Base-by-base conservation (phyloP, 1,140 invertebrate genomes). In the Drosophila bifasciata region DNA sequence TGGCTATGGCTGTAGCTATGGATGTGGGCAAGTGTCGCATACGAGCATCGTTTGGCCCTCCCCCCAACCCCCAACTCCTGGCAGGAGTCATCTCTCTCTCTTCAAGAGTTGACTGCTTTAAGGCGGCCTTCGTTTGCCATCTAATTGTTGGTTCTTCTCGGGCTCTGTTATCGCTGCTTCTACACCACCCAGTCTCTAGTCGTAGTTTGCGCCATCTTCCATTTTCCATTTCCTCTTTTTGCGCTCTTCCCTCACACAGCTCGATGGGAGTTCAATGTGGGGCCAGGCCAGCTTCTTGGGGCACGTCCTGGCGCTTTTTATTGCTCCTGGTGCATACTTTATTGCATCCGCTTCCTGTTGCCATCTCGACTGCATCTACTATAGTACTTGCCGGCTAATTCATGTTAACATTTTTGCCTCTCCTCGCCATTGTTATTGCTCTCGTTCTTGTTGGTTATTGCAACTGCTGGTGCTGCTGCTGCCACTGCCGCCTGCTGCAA, bases 261-360 rank as follows among this genome's bases (percentile, higher is more conserved):
- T 11, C 16, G 17, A 11, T 46, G 15, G 19, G 11, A 17, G 13
- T 21, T 7, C 52, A 25, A 39, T 23, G 39, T 40, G 19, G 40
- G 40, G 21, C 23, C 16, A 17, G 13, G 5, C 1, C 21, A 32
- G 21, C 25, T 48, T 23, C 32, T 59, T 36, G 45, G 21, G 60
- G 49, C 71, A 68, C 72, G 62, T 74, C 62, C 72, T 19, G 44
- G 48, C 48, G n/a, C 51, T 75, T 74, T 73, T 73, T 74, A 74
- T 74, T 61, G 69, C 70, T 74, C 39, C 70, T 81, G 57, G 73
- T 76, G 78, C 68, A 81, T 81, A 77, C 71, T 81, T 85, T 80
- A 85, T 85, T 85, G 67, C 72, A 68, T 79, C 80, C 67, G 76
- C 36, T 83, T 83, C 79, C 79, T 68, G 56, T 75, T 84, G 64